phyloP scores from a whole-genome alignment of 1,140 invertebrate species.

The Drosophila tani region DNA sequence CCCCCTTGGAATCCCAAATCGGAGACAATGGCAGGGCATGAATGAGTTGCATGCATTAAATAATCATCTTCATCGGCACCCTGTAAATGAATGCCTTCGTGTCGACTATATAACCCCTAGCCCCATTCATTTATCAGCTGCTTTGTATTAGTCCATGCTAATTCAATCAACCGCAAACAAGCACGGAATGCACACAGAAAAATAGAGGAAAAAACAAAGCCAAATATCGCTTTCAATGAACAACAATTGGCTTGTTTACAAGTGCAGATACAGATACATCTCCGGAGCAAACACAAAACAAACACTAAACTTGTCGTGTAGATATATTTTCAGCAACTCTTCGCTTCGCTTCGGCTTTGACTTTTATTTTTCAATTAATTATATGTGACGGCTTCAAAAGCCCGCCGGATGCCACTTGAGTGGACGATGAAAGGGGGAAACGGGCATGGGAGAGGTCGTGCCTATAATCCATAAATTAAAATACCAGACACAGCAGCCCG shows the following conservation, averaged over 20 bases:
- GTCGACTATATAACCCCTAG: neutral
- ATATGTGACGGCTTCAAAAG: conserved; percentile 38
- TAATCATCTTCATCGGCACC: conserved; percentile 47
- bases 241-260: conserved; percentile 61
- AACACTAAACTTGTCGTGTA: conserved; percentile 8
- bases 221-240: conserved; percentile 45
- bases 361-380: conserved; percentile 60
- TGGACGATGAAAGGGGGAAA: neutral
- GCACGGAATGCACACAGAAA: conserved; percentile 7
- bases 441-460: conserved; percentile 23
- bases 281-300: conserved; percentile 7
- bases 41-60: conserved; percentile 41
- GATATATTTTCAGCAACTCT: conserved; percentile 16
- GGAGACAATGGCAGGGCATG: conserved; percentile 38
- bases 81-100: conserved; percentile 22
- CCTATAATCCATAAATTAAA: conserved; percentile 69
- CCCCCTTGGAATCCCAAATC: conserved; percentile 25
- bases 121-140: conserved; percentile 43
- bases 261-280: conserved; percentile 21
- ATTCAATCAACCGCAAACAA: conserved; percentile 52
- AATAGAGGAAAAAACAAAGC: conserved; percentile 9
- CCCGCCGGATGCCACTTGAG: conserved; percentile 33
- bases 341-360: conserved; percentile 3
- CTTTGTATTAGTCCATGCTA: conserved; percentile 33
- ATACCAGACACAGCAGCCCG: conserved; percentile 47